phyloP scores from a whole-genome alignment of 2,113 vertebrate genomes.

The Pygoscelis adeliae region DNA sequence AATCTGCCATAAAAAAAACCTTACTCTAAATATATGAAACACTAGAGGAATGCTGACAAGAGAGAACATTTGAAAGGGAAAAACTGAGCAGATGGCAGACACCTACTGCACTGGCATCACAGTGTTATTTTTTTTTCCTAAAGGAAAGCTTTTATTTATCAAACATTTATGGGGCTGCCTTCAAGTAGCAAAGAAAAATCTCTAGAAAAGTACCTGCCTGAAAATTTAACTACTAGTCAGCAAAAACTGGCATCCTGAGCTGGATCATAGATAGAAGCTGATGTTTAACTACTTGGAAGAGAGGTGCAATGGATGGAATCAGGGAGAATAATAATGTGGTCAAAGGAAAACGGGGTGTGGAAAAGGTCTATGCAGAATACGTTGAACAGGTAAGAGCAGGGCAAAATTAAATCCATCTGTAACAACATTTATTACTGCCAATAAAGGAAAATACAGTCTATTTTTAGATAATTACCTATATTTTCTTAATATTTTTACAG shows the following conservation, averaged over 20 bases:
- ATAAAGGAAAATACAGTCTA: neutral
- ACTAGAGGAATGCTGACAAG: neutral
- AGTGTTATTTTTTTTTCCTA: neutral
- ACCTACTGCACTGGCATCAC: neutral
- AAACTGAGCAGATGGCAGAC: neutral
- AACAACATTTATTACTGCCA: neutral
- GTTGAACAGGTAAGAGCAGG: neutral
- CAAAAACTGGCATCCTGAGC: neutral
- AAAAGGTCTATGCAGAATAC: neutral
- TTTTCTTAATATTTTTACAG: neutral
- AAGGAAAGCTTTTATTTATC: neutral
- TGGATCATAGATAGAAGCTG: neutral
- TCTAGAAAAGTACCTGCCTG: neutral
- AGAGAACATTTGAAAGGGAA: neutral
- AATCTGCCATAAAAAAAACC: neutral
- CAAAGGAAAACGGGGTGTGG: neutral
- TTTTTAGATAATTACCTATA: neutral
- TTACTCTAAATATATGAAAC: neutral
- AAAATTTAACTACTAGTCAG: neutral
- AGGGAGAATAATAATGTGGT: neutral
- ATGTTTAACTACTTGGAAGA: neutral
- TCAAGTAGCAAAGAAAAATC: neutral
- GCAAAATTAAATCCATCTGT: neutral
- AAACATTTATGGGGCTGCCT: neutral
- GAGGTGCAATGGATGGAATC: neutral